A percentile compares a stretch with the other conserved stretches of the same genome.
Conservation (phyloP, 1,140 invertebrate genomes). For the Gonioctena quinquepunctata region DNA sequence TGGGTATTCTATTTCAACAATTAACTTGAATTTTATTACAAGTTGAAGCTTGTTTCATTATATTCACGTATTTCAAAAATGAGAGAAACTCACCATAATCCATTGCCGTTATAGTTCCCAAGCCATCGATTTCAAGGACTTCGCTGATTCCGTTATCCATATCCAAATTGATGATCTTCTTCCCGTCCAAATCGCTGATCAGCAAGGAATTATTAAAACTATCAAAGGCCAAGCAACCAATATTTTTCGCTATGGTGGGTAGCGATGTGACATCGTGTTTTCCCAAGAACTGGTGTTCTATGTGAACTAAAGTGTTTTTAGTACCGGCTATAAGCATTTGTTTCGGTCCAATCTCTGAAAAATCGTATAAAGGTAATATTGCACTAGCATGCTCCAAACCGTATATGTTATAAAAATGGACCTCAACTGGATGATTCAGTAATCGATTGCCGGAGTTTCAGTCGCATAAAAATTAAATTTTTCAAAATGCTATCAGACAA, state of each 20-base stretch:
- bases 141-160: slow-evolving; percentile 51
- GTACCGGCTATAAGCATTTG: slow-evolving; percentile 55
- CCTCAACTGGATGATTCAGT: no score
- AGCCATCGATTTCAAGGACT: slow-evolving; percentile 54
- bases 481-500: no score
- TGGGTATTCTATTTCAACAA: no score
- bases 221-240: slow-evolving; percentile 54
- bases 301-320: slow-evolving; percentile 50
- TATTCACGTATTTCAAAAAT: neutral
- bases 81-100: slow-evolving; percentile 60
- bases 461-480: no score
- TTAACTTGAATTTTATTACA: no score
- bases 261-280: slow-evolving; percentile 54
- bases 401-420: no score
- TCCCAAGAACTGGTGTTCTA: slow-evolving; percentile 59
- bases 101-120: slow-evolving; percentile 65
- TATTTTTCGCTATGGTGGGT: slow-evolving; percentile 54
- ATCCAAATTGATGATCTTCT: slow-evolving; percentile 55
- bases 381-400: no score
- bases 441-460: no score
- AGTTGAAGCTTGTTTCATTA: no score
- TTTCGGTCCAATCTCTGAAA: slow-evolving; percentile 44
- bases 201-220: slow-evolving; percentile 57
- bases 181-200: slow-evolving; percentile 60
- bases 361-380: no score